Base-by-base conservation (phyloP, 2,797 vertebrate species). In the Dendrocincla fuliginosa region DNA sequence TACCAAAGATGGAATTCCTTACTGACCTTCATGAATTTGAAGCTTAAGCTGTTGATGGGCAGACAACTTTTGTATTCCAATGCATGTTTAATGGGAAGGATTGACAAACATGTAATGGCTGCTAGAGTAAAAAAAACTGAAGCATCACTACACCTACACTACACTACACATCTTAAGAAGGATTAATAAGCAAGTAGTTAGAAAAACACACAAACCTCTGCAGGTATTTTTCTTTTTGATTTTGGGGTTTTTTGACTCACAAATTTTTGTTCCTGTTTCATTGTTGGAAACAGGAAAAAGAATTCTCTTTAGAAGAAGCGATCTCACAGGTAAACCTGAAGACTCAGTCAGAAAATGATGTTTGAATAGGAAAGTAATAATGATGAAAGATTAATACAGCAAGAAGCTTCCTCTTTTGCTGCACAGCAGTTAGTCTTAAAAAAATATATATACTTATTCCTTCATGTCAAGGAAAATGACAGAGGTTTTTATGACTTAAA, bases 301-400 rank as follows among this genome's bases (percentile, higher is more conserved):
- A n/a, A 76, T 17, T 57, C 2, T 55, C 19, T 71, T 77, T 24
- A 52, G 5, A 8, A 52, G 59, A 60, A 27, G 5, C 24, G 46
- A 25, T 53, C 15, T 57, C 35, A 71, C 35, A 55, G 12, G 20
- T 64, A 73, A 83, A 83, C 27, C 9, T 59, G 22, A 67, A 76
- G 30, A 42, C 16, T 41, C 0, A 0, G 30, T 70, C 32, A 67
- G 23, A 89, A 0, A 1, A 52, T 24, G 5, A 60, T 12, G 16
- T 76, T 89, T 42, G 56, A 84, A 74, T 9, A 25, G 28, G 61
- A 7, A 88, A 63, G 2, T 81, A 86, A 52, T 13, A 49, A 59
- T 50, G 73, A 41, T 18, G 5, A 32, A 61, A 33, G 7, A 33
- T 63, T 46, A 37, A 49, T 50, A 53, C 17, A 57, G 55, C 37